A percentile compares a stretch with the other conserved stretches of the same genome.
phyloP scores from a whole-genome alignment of 2,113 vertebrate species.

The Plotosus lineatus region DNA sequence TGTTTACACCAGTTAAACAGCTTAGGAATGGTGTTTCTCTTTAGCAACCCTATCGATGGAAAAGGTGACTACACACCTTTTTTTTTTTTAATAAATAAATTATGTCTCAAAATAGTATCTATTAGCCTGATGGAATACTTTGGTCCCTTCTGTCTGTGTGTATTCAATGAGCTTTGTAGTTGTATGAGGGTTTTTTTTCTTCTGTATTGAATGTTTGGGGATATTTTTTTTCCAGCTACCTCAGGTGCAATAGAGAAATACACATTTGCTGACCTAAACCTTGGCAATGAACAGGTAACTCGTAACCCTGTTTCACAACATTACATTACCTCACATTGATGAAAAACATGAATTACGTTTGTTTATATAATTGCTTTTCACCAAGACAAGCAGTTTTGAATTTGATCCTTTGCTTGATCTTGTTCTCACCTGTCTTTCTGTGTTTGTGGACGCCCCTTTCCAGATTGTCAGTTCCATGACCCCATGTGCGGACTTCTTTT shows the following conservation, averaged over 20 bases:
- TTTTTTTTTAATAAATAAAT: background rate
- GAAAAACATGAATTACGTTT: background rate
- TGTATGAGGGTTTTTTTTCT: constrained; percentile 36
- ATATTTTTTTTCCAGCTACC: constrained; percentile 59
- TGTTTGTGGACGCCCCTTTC: background rate
- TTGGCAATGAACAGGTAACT: constrained; percentile 90
- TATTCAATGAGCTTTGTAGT: constrained; percentile 1
- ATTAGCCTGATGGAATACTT: background rate
- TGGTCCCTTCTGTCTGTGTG: background rate
- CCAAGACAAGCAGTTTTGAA: background rate
- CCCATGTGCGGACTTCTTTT: constrained; percentile 96
- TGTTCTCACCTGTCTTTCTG: background rate
- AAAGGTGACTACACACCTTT: background rate
- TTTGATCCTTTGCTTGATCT: background rate
- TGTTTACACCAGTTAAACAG: background rate
- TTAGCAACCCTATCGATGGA: background rate
- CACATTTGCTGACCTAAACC: constrained; percentile 90
- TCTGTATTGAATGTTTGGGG: constrained; percentile 43
- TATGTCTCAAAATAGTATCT: background rate
- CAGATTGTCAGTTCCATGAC: constrained; percentile 94
- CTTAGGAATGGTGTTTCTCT: background rate
- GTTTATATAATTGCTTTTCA: background rate
- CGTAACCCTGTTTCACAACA: background rate
- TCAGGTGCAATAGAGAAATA: constrained; percentile 72
- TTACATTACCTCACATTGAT: background rate